Evolutionary conservation across 2,797 vertebrate species (phyloP).

Genomic region (Chiroxiphia lanceolata): DNA sequence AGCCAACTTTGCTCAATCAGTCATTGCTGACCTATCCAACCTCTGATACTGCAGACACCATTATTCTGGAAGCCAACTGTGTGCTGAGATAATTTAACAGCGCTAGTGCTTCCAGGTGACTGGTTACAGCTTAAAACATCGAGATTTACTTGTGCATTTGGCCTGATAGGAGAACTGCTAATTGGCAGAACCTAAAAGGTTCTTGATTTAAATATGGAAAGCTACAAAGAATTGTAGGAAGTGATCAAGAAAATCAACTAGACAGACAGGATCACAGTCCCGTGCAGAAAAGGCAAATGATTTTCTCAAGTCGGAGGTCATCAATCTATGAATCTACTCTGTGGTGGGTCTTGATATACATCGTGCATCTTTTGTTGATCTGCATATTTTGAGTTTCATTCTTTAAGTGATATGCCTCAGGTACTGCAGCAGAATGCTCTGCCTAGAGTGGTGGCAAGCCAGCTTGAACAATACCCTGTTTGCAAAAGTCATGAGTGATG

Average conservation of each 20-base stretch:
- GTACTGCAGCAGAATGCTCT: background rate
- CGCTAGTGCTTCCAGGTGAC: background rate
- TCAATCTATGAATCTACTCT: background rate
- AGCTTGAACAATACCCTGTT: background rate
- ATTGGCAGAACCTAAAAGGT: background rate
- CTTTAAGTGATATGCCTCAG: background rate
- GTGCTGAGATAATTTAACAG: background rate
- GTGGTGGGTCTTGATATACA: background rate
- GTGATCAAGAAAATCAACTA: background rate
- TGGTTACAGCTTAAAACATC: background rate
- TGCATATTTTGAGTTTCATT: background rate
- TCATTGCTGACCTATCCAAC: accelerated
- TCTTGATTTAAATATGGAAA: background rate
- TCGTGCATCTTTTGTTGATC: background rate
- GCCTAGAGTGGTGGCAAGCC: background rate
- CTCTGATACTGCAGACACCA: background rate
- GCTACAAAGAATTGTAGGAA: background rate
- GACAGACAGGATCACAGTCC: background rate
- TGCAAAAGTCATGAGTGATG: background rate
- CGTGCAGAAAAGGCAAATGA: background rate
- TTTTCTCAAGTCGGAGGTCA: background rate
- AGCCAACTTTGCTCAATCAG: background rate
- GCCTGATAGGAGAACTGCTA: background rate
- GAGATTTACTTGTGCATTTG: background rate
- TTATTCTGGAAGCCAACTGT: background rate